A percentile compares a stretch with the other conserved stretches of the same genome.
Evolutionary conservation across 2,113 vertebrate genomes (phyloP).

Genomic region (Oreochromis spilurus): DNA sequence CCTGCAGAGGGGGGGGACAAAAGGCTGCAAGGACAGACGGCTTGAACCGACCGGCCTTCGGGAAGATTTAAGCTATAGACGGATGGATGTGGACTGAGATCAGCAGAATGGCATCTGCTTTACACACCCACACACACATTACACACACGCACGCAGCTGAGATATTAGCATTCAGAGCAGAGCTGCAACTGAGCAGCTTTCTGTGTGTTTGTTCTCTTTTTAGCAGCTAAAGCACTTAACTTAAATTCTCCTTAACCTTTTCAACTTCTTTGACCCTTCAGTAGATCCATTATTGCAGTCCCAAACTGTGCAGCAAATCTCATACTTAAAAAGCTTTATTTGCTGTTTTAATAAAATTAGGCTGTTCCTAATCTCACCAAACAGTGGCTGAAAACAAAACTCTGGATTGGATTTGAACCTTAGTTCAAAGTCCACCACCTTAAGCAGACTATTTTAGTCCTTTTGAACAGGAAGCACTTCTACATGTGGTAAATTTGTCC

Average conservation of each 20-base stretch:
- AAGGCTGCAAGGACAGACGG: neutral
- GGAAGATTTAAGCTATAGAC: slow-evolving; percentile 26
- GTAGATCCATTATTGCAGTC: neutral
- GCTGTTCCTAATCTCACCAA: neutral
- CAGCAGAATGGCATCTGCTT: slow-evolving; percentile 62
- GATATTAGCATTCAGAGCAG: slow-evolving; percentile 22
- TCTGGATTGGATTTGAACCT: neutral
- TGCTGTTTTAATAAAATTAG: neutral
- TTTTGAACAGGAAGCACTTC: neutral
- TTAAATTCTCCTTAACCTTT: neutral
- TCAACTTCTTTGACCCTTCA: neutral
- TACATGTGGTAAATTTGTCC: neutral
- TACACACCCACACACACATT: slow-evolving; percentile 24
- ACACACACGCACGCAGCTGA: neutral
- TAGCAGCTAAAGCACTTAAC: neutral
- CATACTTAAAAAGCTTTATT: neutral
- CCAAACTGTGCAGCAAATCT: neutral
- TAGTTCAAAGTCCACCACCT: neutral
- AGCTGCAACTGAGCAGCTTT: slow-evolving; percentile 29
- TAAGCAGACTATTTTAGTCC: neutral
- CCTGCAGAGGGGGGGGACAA: neutral
- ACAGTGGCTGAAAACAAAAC: neutral
- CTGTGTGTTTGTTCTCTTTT: neutral
- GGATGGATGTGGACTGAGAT: slow-evolving; percentile 56
- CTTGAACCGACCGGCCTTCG: neutral